Percentiles rank a stretch among this genome's conserved stretches.
Conservation (phyloP, 2,113 vertebrate species). For the Caranx ignobilis region DNA sequence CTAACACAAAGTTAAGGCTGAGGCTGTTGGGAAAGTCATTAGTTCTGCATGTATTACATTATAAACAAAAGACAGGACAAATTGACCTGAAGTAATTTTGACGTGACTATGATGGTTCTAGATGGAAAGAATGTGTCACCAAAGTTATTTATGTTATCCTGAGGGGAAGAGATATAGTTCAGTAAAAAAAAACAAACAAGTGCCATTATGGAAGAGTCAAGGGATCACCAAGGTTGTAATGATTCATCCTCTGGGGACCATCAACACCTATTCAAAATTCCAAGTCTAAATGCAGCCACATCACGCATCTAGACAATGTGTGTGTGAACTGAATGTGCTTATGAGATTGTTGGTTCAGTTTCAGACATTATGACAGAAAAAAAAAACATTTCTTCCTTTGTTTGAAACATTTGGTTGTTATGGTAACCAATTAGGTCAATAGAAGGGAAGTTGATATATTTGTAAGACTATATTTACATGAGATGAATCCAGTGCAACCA, state of each 20-base stretch:
- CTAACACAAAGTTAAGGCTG: neutral
- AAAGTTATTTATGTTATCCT: neutral
- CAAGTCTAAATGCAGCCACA: too few species aligned
- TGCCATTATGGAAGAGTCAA: neutral
- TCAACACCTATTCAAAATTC: neutral
- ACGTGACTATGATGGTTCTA: neutral
- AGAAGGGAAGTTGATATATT: neutral
- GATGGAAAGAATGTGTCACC: neutral
- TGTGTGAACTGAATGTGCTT: too few species aligned
- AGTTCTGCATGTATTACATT: neutral
- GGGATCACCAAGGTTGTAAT: neutral
- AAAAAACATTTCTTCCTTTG: neutral
- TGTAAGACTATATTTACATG: neutral
- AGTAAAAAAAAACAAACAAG: neutral
- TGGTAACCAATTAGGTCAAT: neutral
- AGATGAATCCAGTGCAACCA: neutral
- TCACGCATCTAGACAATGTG: too few species aligned
- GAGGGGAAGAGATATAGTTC: neutral
- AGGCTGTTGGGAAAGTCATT: neutral
- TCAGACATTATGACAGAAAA: neutral
- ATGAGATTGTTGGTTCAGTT: neutral
- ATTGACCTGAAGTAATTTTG: neutral
- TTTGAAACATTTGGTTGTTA: neutral
- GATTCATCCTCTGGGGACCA: neutral
- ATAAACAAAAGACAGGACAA: neutral